A percentile compares a stretch with the other conserved stretches of the same genome.
These are phyloP conservation scores for Sesia bembeciformis DNA, from an alignment of 2,888 invertebrate species.

Conservation along the genomic window DNA sequence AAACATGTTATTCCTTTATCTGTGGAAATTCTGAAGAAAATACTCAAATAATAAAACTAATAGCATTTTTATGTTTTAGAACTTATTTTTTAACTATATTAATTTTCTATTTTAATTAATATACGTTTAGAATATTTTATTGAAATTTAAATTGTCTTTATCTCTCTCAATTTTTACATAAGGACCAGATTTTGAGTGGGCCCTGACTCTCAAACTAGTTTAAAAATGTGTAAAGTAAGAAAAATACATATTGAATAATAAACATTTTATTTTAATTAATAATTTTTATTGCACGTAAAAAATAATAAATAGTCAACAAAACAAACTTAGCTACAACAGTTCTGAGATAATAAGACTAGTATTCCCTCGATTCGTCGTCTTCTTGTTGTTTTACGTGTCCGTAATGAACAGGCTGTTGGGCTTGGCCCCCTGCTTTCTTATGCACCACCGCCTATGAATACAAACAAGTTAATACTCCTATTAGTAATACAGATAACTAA, in stretches of 20 bases:
- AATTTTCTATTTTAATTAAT: not conserved
- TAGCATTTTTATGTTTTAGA: not conserved
- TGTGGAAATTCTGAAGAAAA: conserved; percentile 75
- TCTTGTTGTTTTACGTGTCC: conserved; percentile 34
- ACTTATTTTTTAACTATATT: not conserved
- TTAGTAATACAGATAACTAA: conserved; percentile 1
- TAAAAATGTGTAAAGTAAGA: not conserved
- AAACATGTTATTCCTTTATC: conserved; percentile 93
- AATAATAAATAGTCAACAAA: conserved; percentile 12
- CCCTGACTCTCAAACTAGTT: too few species aligned
- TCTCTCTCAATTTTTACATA: too few species aligned
- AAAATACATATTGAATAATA: conserved; percentile 26
- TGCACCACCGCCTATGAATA: conserved; percentile 57
- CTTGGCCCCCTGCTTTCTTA: conserved; percentile 46
- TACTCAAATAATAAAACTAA: conserved; percentile 18
- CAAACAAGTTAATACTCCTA: not conserved
- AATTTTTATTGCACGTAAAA: not conserved
- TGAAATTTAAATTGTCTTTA: too few species aligned
- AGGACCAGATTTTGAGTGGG: too few species aligned
- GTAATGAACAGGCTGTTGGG: conserved; percentile 43
- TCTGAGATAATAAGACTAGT: conserved; percentile 36
- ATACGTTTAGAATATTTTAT: too few species aligned
- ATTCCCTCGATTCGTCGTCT: conserved; percentile 52
- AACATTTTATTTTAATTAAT: conserved; percentile 2
- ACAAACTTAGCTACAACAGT: conserved; percentile 3